These are phyloP conservation scores for Polyergus mexicanus DNA, from an alignment of 1,140 invertebrate species.

Conservation along the genomic window DNA sequence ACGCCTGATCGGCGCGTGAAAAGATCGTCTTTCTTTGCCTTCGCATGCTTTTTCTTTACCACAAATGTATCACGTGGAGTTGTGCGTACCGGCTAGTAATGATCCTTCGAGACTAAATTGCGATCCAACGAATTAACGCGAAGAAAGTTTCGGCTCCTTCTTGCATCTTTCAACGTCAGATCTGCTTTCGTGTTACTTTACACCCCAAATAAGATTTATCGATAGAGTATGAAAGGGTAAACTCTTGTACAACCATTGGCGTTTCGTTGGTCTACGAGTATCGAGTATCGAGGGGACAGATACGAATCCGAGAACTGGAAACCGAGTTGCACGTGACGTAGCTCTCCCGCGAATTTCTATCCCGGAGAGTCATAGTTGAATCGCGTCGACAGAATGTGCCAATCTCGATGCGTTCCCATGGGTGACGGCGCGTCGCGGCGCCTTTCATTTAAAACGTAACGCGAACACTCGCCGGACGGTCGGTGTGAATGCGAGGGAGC, in stretches of 20 bases:
- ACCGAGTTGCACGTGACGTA: constrained; percentile 70
- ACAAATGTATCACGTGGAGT: not conserved
- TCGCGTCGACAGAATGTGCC: constrained; percentile 76
- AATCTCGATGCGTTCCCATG: constrained; percentile 78
- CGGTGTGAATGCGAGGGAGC: constrained; percentile 69
- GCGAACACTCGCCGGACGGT: constrained; percentile 55
- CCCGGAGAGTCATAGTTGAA: constrained; percentile 55
- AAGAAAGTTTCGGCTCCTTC: not conserved
- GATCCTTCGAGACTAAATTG: constrained; percentile 38
- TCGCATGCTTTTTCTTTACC: constrained; percentile 41
- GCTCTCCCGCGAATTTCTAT: constrained; percentile 66
- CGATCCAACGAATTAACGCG: constrained; percentile 17
- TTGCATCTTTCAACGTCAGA: not conserved
- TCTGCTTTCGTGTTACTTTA: not conserved
- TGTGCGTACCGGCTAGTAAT: not conserved
- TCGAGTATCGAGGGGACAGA: not conserved
- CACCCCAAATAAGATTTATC: not conserved
- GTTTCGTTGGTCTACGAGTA: not conserved
- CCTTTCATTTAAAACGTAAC: constrained; percentile 80
- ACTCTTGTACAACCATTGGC: not conserved
- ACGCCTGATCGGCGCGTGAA: constrained; percentile 70
- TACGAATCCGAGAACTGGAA: constrained; percentile 32
- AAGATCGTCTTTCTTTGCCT: constrained; percentile 43
- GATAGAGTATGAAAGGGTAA: not conserved
- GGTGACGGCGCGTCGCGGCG: constrained; percentile 74